phyloP scores from a whole-genome alignment of 2,888 invertebrate species.

The Taenaris catops region DNA sequence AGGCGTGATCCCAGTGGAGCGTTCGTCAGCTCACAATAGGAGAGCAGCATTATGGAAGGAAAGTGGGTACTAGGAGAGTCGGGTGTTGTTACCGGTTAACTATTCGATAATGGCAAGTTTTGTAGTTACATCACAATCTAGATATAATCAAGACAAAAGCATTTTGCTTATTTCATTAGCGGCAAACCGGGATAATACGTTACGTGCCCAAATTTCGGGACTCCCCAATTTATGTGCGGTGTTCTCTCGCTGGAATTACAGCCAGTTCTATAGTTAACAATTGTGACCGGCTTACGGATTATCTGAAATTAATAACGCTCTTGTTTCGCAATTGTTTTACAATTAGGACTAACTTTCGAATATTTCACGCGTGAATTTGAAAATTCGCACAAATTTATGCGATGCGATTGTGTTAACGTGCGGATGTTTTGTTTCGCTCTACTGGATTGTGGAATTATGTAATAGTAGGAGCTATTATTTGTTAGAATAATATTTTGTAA shows the following conservation, averaged over 20 bases:
- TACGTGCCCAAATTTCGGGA: slow-evolving; percentile 35
- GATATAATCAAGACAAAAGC: slow-evolving; percentile 24
- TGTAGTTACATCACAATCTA: slow-evolving; percentile 12
- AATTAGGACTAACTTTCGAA: not conserved
- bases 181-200: slow-evolving; percentile 29
- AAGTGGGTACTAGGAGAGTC: too few species aligned
- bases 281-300: slow-evolving; percentile 23
- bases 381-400: too few species aligned
- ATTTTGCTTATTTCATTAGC: slow-evolving; percentile 39
- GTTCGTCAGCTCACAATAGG: too few species aligned
- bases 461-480: too few species aligned
- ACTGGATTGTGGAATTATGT: too few species aligned
- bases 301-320: slow-evolving; percentile 27
- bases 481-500: too few species aligned
- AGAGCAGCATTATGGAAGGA: too few species aligned
- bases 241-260: slow-evolving; percentile 24
- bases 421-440: too few species aligned
- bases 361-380: slow-evolving; percentile 1
- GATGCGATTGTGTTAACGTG: too few species aligned
- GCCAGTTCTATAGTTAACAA: slow-evolving; percentile 24
- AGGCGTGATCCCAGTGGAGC: too few species aligned
- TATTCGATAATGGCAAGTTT: too few species aligned
- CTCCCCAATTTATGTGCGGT: slow-evolving; percentile 36
- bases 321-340: slow-evolving; percentile 13
- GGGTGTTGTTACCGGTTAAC: too few species aligned